Percentiles rank a stretch among this genome's conserved stretches.
These are phyloP conservation scores for Odontamblyopus rebecca DNA, from an alignment of 2,797 vertebrate species.

Conservation along the genomic window DNA sequence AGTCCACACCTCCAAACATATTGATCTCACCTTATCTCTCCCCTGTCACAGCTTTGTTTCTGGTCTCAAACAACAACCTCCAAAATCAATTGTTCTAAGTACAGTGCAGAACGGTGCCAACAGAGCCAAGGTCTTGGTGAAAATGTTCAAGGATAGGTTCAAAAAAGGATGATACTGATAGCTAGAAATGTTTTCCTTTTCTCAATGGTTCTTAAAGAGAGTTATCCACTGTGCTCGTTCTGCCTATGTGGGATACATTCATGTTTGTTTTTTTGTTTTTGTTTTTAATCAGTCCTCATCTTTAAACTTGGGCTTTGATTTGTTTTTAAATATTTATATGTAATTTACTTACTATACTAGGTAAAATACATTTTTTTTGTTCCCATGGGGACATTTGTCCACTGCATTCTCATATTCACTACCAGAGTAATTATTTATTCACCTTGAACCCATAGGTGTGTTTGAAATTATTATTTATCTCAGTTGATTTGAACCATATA, in stretches of 20 bases:
- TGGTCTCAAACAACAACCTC: constrained; percentile 10
- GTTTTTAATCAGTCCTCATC: background rate
- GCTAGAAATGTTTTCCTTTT: background rate
- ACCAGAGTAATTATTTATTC: too few species aligned
- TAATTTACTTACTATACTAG: too few species aligned
- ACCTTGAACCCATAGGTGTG: too few species aligned
- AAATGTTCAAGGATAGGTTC: constrained; percentile 13
- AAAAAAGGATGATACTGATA: constrained; percentile 12
- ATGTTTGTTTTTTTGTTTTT: background rate
- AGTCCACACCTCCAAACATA: constrained; percentile 5
- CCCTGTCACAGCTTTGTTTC: constrained; percentile 6
- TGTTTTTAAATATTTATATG: too few species aligned
- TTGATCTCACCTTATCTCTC: constrained; percentile 12
- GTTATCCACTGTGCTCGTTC: background rate
- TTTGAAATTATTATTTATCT: too few species aligned
- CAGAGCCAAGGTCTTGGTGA: background rate
- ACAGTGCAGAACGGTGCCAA: constrained; percentile 6
- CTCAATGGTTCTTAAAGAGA: background rate
- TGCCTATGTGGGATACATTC: background rate
- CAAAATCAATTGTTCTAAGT: constrained; percentile 2
- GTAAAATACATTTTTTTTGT: too few species aligned
- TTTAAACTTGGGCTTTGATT: background rate
- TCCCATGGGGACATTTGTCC: too few species aligned
- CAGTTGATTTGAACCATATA: too few species aligned
- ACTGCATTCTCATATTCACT: too few species aligned